Evolutionary conservation across 1,140 invertebrate genomes (phyloP), one percentile per base, ranked within the genome.

Genomic region (Lepidurus couesii): DNA sequence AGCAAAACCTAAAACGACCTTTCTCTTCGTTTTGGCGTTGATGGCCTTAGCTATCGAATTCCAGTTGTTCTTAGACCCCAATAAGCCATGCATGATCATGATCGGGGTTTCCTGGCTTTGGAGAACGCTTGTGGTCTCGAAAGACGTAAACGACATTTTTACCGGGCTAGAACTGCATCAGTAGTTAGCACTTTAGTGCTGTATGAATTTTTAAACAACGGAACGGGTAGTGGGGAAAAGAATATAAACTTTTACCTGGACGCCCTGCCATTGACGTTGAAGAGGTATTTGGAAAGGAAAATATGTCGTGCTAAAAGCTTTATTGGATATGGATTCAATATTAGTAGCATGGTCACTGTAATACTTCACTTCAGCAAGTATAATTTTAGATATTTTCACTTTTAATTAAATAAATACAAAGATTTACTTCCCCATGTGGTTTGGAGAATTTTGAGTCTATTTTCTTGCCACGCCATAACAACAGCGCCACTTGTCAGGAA

Each of bases 21-120:
- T 88, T 81, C 90, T 86, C 73, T 88, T 87, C 10, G 90, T 91
- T 80, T 88, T 86, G 77, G 86, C 86, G 79, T 90, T 85, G 53
- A 96, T 89, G 1, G 87, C 88, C 85, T 94, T 95, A 1, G 91
- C 91, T 24, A 96, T 83, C 73, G 88, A 89, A 75, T 91, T 91
- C 93, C 93, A 96, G 83, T 97, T 97, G 80, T 85, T 89, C 84
- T 94, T 95, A 0, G 91, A 92, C 0, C 94, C 95, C 80, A 96
- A 90, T 13, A 97, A 85, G 3, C 94, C 95, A 85, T 97, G 95
- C 82, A 95, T 88, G 45, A 96, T 90, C 1, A 97, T 84, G 16
- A 97, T 84, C 3, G 95, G 93, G 2, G 87, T 80, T n/a, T 76
- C 78, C 7, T 84, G 83, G 10, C 74, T 44, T 44, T 76, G 80